Percentiles rank a stretch among this genome's conserved stretches.
Evolutionary conservation across 1,140 invertebrate genomes (phyloP).

Genomic region (Papilio polyxenes): DNA sequence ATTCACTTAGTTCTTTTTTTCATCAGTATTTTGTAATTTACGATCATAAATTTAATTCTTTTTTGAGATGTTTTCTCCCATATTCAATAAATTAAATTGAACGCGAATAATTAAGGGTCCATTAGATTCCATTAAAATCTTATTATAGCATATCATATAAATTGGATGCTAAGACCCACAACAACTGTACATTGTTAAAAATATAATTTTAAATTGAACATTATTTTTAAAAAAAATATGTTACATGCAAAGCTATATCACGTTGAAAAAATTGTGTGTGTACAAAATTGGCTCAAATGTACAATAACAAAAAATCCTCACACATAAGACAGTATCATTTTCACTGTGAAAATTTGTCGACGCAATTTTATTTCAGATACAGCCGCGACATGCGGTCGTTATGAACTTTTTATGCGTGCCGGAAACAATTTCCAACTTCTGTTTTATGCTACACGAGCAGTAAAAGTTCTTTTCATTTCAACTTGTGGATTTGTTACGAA

Average conservation of each 20-base stretch:
- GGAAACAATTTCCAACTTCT: slow-evolving; percentile 38
- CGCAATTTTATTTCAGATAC: slow-evolving; percentile 33
- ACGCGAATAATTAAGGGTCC: not conserved
- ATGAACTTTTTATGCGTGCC: slow-evolving; percentile 36
- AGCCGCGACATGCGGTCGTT: slow-evolving; percentile 35
- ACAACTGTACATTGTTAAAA: not conserved
- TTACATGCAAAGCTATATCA: not conserved
- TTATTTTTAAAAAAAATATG: not conserved
- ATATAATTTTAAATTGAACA: not conserved
- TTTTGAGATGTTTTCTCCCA: not conserved
- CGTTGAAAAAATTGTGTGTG: not conserved
- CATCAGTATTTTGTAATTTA: not conserved
- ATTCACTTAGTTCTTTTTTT: too few species aligned
- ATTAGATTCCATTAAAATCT: not conserved
- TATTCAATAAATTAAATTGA: not conserved
- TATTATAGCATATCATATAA: not conserved
- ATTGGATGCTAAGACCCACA: not conserved
- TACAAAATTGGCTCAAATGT: slow-evolving; percentile 4
- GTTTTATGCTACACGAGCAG: slow-evolving; percentile 36
- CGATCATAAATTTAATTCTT: not conserved
- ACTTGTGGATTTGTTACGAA: slow-evolving; percentile 28
- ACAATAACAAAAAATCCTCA: slow-evolving; percentile 27
- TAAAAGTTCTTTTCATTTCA: slow-evolving; percentile 37
- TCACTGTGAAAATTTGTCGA: slow-evolving; percentile 31
- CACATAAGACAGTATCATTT: slow-evolving; percentile 30